Base-by-base conservation (phyloP, 2,797 vertebrate genomes). In the Tragelaphus eurycerus region DNA sequence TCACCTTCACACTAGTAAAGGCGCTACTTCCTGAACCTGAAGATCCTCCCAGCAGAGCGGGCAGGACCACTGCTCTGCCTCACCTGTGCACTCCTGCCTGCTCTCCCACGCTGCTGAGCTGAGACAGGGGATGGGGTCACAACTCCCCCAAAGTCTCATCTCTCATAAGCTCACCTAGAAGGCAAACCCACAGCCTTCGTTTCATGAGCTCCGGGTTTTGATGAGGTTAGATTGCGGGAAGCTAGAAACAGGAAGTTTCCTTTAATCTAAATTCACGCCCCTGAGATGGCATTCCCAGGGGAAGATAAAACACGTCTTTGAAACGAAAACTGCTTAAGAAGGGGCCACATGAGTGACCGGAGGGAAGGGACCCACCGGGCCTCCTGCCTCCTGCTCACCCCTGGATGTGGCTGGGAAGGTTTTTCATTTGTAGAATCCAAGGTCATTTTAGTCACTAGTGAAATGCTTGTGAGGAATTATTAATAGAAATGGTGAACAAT, bases 31-130 rank as follows among this genome's bases (percentile, higher is more conserved):
- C 43, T 2, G 1, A 2, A 2, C 9, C 34, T 43, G 7, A 2
- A 21, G 21, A 6, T 15, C 4, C 29, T 10, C 55, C 10, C 5
- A 17, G 4, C 3, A 0, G 5, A 21, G 38, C 0, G 0, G 0
- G 13, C 27, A 7, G n/a, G 50, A 3, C 9, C 43, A 0, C 13
- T 0, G 3, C 8, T 57, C 54, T 1, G 12, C 21, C 21, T 8
- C 4, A 0, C 1, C 9, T 5, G 16, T 6, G 29, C 3, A 3
- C 5, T 7, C 48, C 29, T 1, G 15, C 3, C 4, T 11, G 14
- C 10, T 17, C 31, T 21, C 27, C 13, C 23, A 8, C 1, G 7
- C 38, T 57, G 48, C 38, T 9, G 16, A 21, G 81, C 5, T 29
- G 17, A 23, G 29, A 23, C n/a, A 21, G 11, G 14, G 59, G 8